These are phyloP conservation scores for Manis pentadactyla DNA, from an alignment of 2,797 vertebrate species.

Conservation along the genomic window DNA sequence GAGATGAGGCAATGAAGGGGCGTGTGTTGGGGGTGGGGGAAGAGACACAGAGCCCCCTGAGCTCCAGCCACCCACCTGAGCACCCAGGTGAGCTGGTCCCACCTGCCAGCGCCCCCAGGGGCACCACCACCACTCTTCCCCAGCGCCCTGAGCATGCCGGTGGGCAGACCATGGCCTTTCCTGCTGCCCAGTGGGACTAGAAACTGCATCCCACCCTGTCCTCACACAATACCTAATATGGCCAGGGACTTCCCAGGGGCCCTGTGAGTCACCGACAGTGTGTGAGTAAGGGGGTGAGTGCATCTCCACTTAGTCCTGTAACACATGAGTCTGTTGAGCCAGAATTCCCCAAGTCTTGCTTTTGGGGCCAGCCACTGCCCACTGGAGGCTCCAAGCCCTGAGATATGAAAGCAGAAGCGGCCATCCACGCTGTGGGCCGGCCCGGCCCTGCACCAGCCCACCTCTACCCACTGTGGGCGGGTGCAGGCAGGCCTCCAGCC, in stretches of 20 bases:
- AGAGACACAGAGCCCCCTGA: background rate
- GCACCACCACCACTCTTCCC: background rate
- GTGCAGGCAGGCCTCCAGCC: background rate
- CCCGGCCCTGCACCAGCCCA: background rate
- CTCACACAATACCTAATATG: background rate
- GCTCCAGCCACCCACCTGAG: background rate
- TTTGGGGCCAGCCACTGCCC: background rate
- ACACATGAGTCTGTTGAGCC: background rate
- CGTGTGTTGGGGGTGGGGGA: too few relatives aligned
- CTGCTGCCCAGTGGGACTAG: background rate
- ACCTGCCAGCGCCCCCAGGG: background rate
- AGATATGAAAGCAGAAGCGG: background rate
- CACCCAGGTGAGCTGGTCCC: background rate
- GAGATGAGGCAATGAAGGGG: background rate
- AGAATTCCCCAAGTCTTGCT: background rate
- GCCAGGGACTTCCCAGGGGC: background rate
- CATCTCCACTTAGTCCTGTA: background rate
- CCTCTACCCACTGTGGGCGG: fast-evolving
- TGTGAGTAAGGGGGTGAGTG: background rate
- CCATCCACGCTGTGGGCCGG: fast-evolving
- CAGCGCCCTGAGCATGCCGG: background rate
- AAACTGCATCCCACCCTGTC: background rate
- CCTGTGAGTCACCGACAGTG: background rate
- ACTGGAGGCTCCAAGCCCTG: background rate
- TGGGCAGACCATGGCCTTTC: background rate